Conservation (phyloP, 92 coral and sea anemone species). For the Zoanthus solanderi region DNA sequence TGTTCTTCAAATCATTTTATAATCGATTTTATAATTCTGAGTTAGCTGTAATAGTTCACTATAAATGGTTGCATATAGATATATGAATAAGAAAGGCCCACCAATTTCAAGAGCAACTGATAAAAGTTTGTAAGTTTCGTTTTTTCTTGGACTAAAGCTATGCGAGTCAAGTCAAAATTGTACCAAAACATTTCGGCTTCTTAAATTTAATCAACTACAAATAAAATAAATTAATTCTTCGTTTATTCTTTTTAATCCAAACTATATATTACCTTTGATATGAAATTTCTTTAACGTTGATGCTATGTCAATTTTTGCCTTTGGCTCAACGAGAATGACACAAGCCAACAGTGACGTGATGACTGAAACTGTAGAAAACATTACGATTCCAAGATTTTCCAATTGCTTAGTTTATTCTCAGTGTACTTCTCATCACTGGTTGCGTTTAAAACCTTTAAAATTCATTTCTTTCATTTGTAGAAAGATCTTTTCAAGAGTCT, state of each 20-base stretch:
- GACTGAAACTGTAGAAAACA: slow-evolving; percentile 13
- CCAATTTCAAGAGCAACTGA: too few relatives aligned
- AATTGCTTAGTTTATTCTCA: background rate
- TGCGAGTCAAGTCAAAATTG: too few relatives aligned
- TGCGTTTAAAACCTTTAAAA: background rate
- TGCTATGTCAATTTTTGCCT: slow-evolving; percentile 26
- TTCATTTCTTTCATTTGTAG: slow-evolving; percentile 15
- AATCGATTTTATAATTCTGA: too few relatives aligned
- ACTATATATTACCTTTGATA: slow-evolving; percentile 20
- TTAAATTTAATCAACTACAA: background rate
- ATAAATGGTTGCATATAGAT: too few relatives aligned
- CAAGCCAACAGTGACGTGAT: slow-evolving; percentile 24
- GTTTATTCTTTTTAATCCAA: background rate
- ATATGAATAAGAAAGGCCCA: too few relatives aligned
- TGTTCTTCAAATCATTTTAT: too few relatives aligned
- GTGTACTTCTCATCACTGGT: slow-evolving; percentile 10
- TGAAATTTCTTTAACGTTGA: slow-evolving; percentile 38
- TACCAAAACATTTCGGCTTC: too few relatives aligned
- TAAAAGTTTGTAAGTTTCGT: too few relatives aligned
- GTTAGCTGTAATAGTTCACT: too few relatives aligned
- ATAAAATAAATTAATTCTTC: background rate
- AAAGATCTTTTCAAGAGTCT: background rate
- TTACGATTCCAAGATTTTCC: slow-evolving; percentile 3
- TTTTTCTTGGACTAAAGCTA: too few relatives aligned
- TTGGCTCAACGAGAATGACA: slow-evolving; percentile 32